Conservation (phyloP, 1,140 invertebrate species). For the Drosophila orena region DNA sequence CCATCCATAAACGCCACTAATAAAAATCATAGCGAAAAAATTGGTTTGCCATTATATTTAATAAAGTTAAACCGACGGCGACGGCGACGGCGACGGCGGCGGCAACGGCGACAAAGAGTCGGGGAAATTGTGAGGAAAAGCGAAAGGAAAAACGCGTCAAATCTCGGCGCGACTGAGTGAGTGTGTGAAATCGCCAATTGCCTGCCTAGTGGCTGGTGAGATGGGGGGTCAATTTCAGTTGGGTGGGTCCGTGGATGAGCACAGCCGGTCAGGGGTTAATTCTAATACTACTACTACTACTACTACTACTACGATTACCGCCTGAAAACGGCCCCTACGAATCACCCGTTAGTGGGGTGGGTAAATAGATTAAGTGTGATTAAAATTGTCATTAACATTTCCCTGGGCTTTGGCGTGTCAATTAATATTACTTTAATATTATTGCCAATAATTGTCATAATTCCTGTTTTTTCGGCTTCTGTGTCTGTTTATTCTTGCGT, state of each 20-base stretch:
- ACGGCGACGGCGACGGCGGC: constrained; percentile 10
- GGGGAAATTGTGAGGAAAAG: constrained; percentile 1
- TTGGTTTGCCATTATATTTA: constrained; percentile 64
- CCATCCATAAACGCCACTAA: constrained; percentile 40
- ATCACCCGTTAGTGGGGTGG: not conserved
- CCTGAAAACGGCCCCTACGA: too few species aligned
- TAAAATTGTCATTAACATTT: constrained; percentile 62
- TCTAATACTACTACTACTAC: constrained; percentile 9
- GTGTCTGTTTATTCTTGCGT: not conserved
- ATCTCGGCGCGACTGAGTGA: constrained; percentile 14
- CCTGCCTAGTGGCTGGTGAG: constrained; percentile 41
- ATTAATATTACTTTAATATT: constrained; percentile 67
- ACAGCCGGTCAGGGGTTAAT: not conserved
- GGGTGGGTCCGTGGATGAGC: constrained; percentile 12
- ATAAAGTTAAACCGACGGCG: constrained; percentile 53
- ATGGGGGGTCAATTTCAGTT: constrained; percentile 54
- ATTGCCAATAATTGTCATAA: constrained; percentile 68
- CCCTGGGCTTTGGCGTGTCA: constrained; percentile 51
- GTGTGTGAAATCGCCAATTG: constrained; percentile 50
- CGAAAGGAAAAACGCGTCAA: constrained; percentile 30
- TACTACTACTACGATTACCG: too few species aligned
- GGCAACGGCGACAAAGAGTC: constrained; percentile 17
- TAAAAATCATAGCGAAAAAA: constrained; percentile 54
- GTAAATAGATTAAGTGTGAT: constrained; percentile 58
- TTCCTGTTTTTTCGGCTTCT: constrained; percentile 9